Conservation (phyloP, 2,113 vertebrate genomes). For the Ochotona curzoniae region DNA sequence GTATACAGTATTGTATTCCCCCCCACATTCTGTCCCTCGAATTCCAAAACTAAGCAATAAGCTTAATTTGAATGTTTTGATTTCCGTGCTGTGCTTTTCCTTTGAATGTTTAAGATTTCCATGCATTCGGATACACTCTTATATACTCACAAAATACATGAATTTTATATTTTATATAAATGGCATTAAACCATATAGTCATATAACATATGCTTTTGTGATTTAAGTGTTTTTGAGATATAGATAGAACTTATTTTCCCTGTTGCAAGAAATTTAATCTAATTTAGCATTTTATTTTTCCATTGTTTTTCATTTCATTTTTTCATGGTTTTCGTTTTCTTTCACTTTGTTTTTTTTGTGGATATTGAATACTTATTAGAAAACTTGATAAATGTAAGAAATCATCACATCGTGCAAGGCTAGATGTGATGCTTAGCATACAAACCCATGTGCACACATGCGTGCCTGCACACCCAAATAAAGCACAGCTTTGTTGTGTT, state of each 20-base stretch:
- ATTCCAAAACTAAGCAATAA: not conserved
- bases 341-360: not conserved
- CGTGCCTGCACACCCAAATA: not conserved
- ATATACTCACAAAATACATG: not conserved
- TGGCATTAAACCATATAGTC: not conserved
- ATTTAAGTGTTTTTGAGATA: not conserved
- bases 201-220: not conserved
- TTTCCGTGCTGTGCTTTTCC: too few species aligned
- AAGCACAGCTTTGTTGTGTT: not conserved
- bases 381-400: not conserved
- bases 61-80: not conserved
- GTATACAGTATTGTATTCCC: too few species aligned
- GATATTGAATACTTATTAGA: not conserved
- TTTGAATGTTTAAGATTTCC: not conserved
- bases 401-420: not conserved
- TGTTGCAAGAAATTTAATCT: not conserved
- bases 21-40: not conserved
- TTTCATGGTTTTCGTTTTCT: not conserved
- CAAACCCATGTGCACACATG: too few species aligned
- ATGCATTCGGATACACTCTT: not conserved
- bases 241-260: not conserved
- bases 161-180: not conserved
- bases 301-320: not conserved
- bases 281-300: not conserved
- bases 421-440: not conserved